phyloP scores from a whole-genome alignment of 2,797 vertebrate genomes.

The Chelonia mydas region DNA sequence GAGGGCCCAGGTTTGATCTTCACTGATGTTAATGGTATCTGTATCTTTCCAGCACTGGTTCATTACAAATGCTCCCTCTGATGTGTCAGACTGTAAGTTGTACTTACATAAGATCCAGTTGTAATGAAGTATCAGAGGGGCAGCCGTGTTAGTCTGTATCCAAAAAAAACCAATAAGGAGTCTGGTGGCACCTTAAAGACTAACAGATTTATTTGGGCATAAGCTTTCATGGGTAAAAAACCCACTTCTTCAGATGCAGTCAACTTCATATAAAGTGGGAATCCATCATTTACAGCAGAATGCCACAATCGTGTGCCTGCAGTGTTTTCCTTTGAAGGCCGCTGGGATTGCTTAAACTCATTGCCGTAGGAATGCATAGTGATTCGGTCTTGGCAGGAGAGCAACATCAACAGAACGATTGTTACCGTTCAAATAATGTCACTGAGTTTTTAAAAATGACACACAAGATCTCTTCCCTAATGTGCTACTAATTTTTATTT shows the following conservation, averaged over 20 bases:
- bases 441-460: background rate
- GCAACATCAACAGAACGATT: background rate
- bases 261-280: background rate
- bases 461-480: background rate
- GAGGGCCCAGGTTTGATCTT: background rate
- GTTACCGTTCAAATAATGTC: background rate
- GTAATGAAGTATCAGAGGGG: background rate
- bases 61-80: slow-evolving; percentile 43
- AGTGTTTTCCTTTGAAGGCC: background rate
- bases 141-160: too few species aligned
- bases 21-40: slow-evolving; percentile 34
- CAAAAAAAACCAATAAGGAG: too few species aligned
- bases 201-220: too few species aligned
- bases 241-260: background rate
- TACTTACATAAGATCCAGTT: background rate
- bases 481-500: background rate
- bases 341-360: background rate
- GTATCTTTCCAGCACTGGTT: background rate
- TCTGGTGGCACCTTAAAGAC: too few species aligned
- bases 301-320: background rate
- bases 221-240: too few species aligned
- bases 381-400: background rate
- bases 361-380: background rate
- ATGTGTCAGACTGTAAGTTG: slow-evolving; percentile 14
- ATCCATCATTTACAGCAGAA: background rate